A percentile compares a stretch with the other conserved stretches of the same genome.
phyloP scores from a whole-genome alignment of 2,797 vertebrate species.

The Miichthys miiuy region DNA sequence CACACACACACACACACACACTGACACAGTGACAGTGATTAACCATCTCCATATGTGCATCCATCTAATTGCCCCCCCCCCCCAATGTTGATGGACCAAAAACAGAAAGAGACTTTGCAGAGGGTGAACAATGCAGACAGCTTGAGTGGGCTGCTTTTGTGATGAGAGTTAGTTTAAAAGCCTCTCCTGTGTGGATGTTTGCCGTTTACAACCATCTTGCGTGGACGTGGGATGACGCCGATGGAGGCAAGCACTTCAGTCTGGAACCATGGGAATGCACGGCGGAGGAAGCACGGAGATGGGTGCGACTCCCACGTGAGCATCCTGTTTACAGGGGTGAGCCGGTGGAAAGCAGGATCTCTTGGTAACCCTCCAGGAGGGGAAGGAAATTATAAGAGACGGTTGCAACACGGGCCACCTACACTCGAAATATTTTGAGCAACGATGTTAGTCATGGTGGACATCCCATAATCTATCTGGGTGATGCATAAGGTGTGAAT shows the following conservation, averaged over 20 bases:
- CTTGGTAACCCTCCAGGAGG: constrained; percentile 26
- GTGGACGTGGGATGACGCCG: constrained; percentile 45
- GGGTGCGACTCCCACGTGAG: constrained; percentile 68
- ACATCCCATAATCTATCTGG: constrained; percentile 59
- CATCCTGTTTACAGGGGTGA: constrained; percentile 77
- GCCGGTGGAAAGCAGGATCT: constrained; percentile 38
- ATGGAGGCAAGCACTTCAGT: constrained; percentile 36
- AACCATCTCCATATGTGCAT: constrained; percentile 66
- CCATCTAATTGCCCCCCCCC: constrained; percentile 45
- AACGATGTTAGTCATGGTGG: constrained; percentile 61
- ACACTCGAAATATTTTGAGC: constrained; percentile 60
- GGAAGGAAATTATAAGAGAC: constrained; percentile 46
- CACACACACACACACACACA: constrained; percentile 18
- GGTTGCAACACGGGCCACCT: constrained; percentile 49
- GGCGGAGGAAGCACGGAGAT: constrained; percentile 54
- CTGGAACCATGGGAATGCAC: constrained; percentile 56
- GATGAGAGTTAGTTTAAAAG: constrained; percentile 49
- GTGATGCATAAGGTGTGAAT: constrained; percentile 46
- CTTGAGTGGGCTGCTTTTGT: constrained; percentile 55
- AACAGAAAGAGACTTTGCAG: constrained; percentile 35
- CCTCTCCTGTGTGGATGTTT: constrained; percentile 33
- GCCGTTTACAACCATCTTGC: constrained; percentile 53
- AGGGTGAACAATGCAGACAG: constrained; percentile 57
- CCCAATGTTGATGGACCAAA: constrained; percentile 45
- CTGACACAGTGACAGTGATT: constrained; percentile 65